phyloP scores from a whole-genome alignment of 1,140 invertebrate species.

The Piezodorus guildinii region DNA sequence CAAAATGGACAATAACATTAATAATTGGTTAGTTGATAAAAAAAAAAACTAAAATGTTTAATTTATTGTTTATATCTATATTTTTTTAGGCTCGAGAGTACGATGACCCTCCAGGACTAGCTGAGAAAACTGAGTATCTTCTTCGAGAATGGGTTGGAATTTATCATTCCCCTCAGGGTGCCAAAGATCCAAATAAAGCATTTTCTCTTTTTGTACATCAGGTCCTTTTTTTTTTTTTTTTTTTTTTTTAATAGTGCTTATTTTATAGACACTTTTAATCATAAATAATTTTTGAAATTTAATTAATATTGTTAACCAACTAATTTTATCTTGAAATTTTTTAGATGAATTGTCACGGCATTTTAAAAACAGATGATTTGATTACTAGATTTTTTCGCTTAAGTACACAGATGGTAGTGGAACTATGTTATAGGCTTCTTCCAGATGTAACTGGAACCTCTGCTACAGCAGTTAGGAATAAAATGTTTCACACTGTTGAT shows the following conservation, averaged over 20 bases:
- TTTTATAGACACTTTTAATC: too few relatives aligned
- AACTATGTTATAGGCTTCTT: conserved; percentile 76
- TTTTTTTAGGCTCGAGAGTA: conserved; percentile 61
- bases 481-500: conserved; percentile 92
- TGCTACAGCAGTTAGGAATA: conserved; percentile 39
- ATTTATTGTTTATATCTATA: too few relatives aligned
- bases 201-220: conserved; percentile 85
- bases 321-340: conserved; percentile 20
- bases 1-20: too few relatives aligned
- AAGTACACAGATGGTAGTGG: conserved; percentile 92
- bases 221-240: conserved; percentile 33
- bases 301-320: too few relatives aligned
- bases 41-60: too few relatives aligned
- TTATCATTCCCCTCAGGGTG: conserved; percentile 66
- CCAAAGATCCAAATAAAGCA: conserved; percentile 83
- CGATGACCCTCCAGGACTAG: conserved; percentile 85
- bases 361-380: conserved; percentile 93
- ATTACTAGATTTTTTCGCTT: conserved; percentile 95
- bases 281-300: too few relatives aligned
- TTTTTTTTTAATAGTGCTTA: too few relatives aligned
- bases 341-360: conserved; percentile 92
- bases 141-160: conserved; percentile 90
- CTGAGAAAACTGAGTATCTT: conserved; percentile 90
- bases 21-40: too few relatives aligned
- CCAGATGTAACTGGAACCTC: conserved; percentile 51